Evolutionary conservation across 2,797 vertebrate species (phyloP), one percentile per base, ranked within the genome.

Genomic region (Pelodytes ibericus): DNA sequence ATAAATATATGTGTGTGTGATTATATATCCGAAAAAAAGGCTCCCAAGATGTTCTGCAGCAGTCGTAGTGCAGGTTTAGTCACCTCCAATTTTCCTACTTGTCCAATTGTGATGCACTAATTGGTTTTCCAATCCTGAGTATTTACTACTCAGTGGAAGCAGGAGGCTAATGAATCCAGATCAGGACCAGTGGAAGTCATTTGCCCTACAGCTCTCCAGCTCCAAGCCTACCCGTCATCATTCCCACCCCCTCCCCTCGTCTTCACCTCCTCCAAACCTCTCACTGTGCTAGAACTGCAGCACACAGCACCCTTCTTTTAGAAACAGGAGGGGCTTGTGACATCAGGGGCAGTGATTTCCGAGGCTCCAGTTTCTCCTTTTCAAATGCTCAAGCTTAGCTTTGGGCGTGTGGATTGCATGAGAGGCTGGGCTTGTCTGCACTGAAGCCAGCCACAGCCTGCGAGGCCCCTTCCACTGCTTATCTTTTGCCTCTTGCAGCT

Each of bases 401-500:
- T 20, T 77, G 75, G 74, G 72, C 39, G 72, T 75, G 63, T 30
- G 41, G 65, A 62, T 62, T 26, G 74, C 58, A 36, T 31, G 44
- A 20, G 69, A 67, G 75, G 75, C 68, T 49, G 62, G 75, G 62
- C 75, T 66, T 77, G 29, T 36, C 68, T 59, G 75, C 61, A 33
- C 22, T 25, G 68, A 58, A 76, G 59, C 36, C 61, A 64, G 61
- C 61, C 47, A 6, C 51, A 66, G 68, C 74, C 68, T 49, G 69
- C 62, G 69, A 65, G 69, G 68, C 56, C 75, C 62, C 69, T 59
- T 60, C 47, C 74, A 70, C 25, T 51, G 72, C 74, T 39, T n/a
- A 30, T 60, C 58, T 66, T n/a, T 33, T 77, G 68, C 68, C 60
- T 77, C 61, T 77, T 71, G 68, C 75, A 71, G 75, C 67, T 71